Evolutionary conservation across 2,113 vertebrate genomes (phyloP).

Genomic region (Fregetta grallaria): DNA sequence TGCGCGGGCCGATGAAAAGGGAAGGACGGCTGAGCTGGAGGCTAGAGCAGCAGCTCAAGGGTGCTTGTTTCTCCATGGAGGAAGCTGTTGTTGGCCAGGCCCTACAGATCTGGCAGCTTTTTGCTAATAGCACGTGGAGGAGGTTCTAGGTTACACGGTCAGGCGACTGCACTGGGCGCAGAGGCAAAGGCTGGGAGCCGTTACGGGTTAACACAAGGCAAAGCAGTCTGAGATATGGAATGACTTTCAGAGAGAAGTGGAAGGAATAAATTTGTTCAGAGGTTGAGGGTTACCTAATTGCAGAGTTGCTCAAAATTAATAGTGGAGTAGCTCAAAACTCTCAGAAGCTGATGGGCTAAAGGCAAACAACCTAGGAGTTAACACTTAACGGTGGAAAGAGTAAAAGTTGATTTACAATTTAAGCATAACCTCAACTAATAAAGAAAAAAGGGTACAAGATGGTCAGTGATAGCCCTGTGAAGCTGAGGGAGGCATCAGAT

Average conservation of each 20-base stretch:
- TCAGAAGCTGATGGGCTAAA: neutral
- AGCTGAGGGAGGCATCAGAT: neutral
- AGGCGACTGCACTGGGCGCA: neutral
- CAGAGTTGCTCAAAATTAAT: neutral
- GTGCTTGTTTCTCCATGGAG: neutral
- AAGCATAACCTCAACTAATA: neutral
- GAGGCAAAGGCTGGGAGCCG: neutral
- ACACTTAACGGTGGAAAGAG: neutral
- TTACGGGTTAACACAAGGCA: accelerated
- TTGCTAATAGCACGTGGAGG: neutral
- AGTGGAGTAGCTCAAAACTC: neutral
- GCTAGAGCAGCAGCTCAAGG: neutral
- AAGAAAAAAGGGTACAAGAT: neutral
- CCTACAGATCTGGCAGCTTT: neutral
- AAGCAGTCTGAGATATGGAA: neutral
- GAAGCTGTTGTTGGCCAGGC: neutral
- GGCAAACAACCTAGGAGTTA: neutral
- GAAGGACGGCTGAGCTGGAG: neutral
- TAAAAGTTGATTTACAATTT: neutral
- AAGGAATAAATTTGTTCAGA: neutral
- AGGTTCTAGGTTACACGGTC: neutral
- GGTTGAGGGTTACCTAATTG: neutral
- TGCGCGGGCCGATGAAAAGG: neutral
- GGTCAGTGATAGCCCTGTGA: neutral
- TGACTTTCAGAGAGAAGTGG: neutral